phyloP scores from a whole-genome alignment of 2,113 vertebrate genomes.

The Todiramphus chloris region DNA sequence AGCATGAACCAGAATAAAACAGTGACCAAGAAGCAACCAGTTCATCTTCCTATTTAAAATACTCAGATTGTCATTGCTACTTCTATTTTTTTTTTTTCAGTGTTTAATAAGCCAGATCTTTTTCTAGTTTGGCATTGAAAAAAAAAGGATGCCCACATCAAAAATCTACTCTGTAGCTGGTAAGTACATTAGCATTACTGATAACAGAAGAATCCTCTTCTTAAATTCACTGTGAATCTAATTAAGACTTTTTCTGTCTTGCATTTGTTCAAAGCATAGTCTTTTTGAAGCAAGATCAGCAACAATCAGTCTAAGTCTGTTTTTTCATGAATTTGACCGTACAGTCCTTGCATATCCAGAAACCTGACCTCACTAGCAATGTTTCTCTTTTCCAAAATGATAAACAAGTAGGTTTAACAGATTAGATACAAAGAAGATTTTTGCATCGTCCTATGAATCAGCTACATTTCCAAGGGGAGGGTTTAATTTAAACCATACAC shows the following conservation, averaged over 20 bases:
- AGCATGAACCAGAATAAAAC: not conserved
- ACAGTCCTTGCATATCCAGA: not conserved
- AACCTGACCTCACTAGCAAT: not conserved
- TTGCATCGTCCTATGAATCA: not conserved
- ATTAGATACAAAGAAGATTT: not conserved
- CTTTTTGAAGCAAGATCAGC: not conserved
- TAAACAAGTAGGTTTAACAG: slow-evolving; percentile 1
- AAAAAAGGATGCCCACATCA: not conserved
- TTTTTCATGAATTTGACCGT: not conserved
- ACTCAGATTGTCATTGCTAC: not conserved
- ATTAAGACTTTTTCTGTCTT: not conserved
- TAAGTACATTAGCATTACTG: not conserved
- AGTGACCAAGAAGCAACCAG: not conserved
- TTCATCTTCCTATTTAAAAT: not conserved
- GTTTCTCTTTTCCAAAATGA: not conserved
- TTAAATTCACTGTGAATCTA: not conserved
- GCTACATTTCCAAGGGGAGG: slow-evolving; percentile 33
- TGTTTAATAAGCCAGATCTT: not conserved
- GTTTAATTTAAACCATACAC: slow-evolving; percentile 9
- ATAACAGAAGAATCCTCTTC: not conserved
- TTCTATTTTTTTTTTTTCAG: no score
- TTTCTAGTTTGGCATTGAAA: not conserved
- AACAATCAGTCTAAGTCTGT: not conserved
- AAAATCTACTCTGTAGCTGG: not conserved
- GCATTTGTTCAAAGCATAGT: not conserved